A percentile compares a stretch with the other conserved stretches of the same genome.
phyloP scores from a whole-genome alignment of 2,113 vertebrate species.

The Mellivora capensis region DNA sequence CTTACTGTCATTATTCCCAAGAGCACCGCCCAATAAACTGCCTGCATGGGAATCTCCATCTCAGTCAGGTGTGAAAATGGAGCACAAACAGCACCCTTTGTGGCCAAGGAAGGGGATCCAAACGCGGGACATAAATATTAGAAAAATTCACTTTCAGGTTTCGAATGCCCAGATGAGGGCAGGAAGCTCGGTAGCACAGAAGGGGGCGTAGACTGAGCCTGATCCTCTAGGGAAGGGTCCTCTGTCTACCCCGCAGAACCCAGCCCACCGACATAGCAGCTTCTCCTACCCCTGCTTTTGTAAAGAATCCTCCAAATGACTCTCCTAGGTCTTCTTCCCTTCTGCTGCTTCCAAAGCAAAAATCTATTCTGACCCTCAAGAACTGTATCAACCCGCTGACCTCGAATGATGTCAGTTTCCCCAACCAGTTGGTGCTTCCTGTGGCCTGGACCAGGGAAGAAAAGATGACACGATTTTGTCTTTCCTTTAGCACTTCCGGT shows the following conservation, averaged over 20 bases:
- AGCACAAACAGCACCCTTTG: not conserved
- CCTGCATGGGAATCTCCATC: not conserved
- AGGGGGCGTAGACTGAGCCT: not conserved
- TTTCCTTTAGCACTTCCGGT: not conserved
- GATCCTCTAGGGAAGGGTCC: slow-evolving; percentile 26
- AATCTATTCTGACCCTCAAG: not conserved
- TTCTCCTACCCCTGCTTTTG: not conserved
- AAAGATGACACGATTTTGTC: not conserved
- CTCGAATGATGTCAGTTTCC: not conserved
- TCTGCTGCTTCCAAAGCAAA: not conserved
- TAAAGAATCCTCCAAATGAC: not conserved
- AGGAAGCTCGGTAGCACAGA: not conserved
- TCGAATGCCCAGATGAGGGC: not conserved
- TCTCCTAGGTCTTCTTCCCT: not conserved
- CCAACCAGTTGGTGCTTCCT: not conserved
- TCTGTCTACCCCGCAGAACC: not conserved
- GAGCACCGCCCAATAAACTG: not conserved
- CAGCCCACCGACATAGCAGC: not conserved
- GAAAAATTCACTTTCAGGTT: not conserved
- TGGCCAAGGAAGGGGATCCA: not conserved
- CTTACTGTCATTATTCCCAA: not conserved
- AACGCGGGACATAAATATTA: not conserved
- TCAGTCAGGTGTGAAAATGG: not conserved
- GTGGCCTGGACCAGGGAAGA: not conserved
- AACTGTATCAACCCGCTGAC: not conserved